Conservation (phyloP, 2,113 vertebrate genomes). For the Stegostoma tigrinum region DNA sequence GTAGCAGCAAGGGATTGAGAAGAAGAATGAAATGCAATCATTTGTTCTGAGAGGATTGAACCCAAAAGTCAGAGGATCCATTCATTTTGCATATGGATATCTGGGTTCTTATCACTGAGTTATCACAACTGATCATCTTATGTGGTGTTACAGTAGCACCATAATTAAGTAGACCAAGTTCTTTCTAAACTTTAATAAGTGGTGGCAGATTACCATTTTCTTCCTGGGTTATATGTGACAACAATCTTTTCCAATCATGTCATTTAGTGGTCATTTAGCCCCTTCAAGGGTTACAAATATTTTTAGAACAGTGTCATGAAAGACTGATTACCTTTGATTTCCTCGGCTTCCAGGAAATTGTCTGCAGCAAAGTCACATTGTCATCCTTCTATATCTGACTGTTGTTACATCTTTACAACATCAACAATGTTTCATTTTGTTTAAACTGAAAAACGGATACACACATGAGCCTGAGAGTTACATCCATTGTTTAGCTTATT, state of each 20-base stretch:
- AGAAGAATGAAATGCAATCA: too few relatives aligned
- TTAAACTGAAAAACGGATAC: background rate
- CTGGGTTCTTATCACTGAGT: background rate
- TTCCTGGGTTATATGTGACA: background rate
- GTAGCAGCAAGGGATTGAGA: too few relatives aligned
- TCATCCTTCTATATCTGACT: background rate
- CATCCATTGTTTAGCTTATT: background rate
- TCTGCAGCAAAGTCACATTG: background rate
- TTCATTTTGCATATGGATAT: background rate
- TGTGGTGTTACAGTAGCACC: background rate
- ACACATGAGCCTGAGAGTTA: background rate
- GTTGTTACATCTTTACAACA: background rate
- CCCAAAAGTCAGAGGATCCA: background rate
- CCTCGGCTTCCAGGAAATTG: background rate
- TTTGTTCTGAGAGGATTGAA: too few relatives aligned
- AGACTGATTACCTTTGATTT: background rate
- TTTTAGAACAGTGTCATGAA: background rate
- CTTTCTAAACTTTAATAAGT: background rate
- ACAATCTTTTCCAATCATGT: background rate
- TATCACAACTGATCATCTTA: background rate
- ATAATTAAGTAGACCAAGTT: background rate
- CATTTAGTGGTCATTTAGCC: background rate
- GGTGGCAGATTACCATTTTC: background rate
- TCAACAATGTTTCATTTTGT: background rate
- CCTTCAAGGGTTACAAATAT: background rate